phyloP scores from a whole-genome alignment of 2,113 vertebrate genomes.

The Pseudonaja textilis region DNA sequence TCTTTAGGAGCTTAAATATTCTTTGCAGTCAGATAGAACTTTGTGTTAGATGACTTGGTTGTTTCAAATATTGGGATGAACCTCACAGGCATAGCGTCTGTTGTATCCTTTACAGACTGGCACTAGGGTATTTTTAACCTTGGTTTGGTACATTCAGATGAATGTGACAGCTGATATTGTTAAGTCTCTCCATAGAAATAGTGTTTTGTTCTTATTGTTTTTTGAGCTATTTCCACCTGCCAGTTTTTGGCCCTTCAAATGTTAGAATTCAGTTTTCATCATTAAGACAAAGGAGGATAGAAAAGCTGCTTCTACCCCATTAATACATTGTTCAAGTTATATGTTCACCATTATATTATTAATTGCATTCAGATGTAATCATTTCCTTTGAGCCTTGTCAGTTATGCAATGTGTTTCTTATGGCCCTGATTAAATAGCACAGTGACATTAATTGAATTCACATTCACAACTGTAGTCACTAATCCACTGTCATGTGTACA shows the following conservation, averaged over 20 bases:
- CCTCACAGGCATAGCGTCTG: not conserved
- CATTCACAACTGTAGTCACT: not conserved
- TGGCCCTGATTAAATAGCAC: not conserved
- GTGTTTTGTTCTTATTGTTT: not conserved
- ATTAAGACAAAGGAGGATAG: not conserved
- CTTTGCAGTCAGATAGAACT: not conserved
- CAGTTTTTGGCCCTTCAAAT: not conserved
- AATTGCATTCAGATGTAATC: not conserved
- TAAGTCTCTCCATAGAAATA: not conserved
- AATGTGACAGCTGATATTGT: not conserved
- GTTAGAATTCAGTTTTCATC: not conserved
- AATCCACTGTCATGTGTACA: not conserved
- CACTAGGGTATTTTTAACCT: not conserved
- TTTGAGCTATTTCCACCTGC: not conserved
- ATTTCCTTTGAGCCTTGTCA: not conserved
- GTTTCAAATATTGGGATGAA: not conserved
- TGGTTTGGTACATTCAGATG: not conserved
- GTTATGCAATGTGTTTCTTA: not conserved
- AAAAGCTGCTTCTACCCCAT: not conserved
- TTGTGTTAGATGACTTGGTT: not conserved
- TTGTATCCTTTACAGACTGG: not conserved
- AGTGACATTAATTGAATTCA: not conserved
- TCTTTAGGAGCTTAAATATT: not conserved
- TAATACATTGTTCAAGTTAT: constrained; percentile 11
- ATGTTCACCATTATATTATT: not conserved